Evolutionary conservation across 2,113 vertebrate genomes (phyloP).

Genomic region (Leptobrachium leishanense): DNA sequence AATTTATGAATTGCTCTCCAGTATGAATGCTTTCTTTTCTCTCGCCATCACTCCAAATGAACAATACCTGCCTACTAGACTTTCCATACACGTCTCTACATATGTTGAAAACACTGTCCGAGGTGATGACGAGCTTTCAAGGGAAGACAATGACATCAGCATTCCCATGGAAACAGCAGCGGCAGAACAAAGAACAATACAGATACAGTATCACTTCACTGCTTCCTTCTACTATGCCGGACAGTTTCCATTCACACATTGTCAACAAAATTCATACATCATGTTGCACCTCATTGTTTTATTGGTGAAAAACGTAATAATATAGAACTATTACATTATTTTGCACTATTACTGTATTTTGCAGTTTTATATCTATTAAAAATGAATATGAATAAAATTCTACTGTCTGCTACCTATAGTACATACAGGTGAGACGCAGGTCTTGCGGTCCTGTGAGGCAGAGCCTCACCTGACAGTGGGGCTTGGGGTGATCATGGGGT

Average conservation of each 20-base stretch:
- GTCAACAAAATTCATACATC: not conserved
- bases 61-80: constrained; percentile 13
- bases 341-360: too few species aligned
- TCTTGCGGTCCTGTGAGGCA: too few species aligned
- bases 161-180: constrained; percentile 37
- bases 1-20: not conserved
- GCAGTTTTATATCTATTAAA: too few species aligned
- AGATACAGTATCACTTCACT: constrained; percentile 15
- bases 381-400: too few species aligned
- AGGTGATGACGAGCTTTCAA: constrained; percentile 36
- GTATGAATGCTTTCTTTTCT: not conserved
- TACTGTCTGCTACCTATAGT: too few species aligned
- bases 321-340: too few species aligned
- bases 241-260: constrained; percentile 9
- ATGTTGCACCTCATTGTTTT: too few species aligned
- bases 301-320: not conserved
- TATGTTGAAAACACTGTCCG: constrained; percentile 15
- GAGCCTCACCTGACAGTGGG: too few species aligned
- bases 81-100: not conserved
- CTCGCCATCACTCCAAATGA: not conserved
- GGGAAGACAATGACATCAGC: constrained; percentile 35
- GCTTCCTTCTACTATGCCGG: not conserved
- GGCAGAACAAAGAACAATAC: constrained; percentile 32
- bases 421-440: too few species aligned
- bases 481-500: too few species aligned